phyloP scores from a whole-genome alignment of 2,113 vertebrate species.

The Gymnobelideus leadbeateri region DNA sequence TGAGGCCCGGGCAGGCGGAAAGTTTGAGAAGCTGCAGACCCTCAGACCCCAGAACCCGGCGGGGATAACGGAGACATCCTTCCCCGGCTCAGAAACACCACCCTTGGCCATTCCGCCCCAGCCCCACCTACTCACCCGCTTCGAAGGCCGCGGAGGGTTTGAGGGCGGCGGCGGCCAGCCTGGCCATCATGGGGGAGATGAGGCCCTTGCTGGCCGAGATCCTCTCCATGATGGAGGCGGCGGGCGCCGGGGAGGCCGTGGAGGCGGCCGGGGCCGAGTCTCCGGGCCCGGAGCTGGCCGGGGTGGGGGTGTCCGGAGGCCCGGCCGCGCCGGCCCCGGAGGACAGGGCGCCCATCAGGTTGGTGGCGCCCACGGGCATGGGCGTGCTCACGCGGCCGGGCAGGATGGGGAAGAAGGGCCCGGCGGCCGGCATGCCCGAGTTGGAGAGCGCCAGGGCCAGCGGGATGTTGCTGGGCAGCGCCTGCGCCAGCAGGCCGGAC shows the following conservation, averaged over 20 bases:
- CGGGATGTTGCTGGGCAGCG: slow-evolving; percentile 88
- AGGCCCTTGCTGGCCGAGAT: slow-evolving; percentile 98
- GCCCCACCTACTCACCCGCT: slow-evolving; percentile 88
- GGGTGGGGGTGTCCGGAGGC: slow-evolving; percentile 86
- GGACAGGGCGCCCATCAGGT: slow-evolving; percentile 87
- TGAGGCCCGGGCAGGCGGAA: no score
- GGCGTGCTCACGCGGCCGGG: slow-evolving; percentile 89
- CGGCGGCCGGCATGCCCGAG: slow-evolving; percentile 87
- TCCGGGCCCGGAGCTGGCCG: slow-evolving; percentile 86
- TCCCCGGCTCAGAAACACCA: not conserved
- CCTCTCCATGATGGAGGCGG: slow-evolving; percentile 96
- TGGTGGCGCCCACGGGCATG: slow-evolving; percentile 87
- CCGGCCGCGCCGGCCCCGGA: slow-evolving; percentile 83
- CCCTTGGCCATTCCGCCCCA: not conserved
- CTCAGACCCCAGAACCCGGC: not conserved
- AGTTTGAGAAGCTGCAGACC: no score
- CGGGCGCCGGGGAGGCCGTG: slow-evolving; percentile 86
- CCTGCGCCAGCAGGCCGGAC: slow-evolving; percentile 92
- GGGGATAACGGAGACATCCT: not conserved
- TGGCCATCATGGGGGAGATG: slow-evolving; percentile 99
- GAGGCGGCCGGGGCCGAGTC: slow-evolving; percentile 83
- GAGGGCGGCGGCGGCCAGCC: slow-evolving; percentile 96
- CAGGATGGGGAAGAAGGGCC: slow-evolving; percentile 93
- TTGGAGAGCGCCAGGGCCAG: slow-evolving; percentile 91
- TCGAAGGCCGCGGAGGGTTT: slow-evolving; percentile 91